Conservation (phyloP, 2,888 invertebrate genomes). For the Rotaria socialis region DNA sequence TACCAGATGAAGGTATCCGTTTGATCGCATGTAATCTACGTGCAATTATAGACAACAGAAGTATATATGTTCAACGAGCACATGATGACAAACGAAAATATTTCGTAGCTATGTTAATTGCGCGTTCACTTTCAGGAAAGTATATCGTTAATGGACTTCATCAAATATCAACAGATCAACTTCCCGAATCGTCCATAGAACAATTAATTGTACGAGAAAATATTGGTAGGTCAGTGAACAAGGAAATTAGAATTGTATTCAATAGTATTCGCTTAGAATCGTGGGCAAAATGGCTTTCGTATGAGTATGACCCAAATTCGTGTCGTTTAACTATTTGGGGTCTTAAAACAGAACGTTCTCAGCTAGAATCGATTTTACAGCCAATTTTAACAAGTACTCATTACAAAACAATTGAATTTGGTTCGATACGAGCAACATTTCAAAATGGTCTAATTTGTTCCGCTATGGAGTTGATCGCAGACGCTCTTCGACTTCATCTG, state of each 20-base stretch:
- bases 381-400: background rate
- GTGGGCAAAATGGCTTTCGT: background rate
- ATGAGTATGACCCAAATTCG: background rate
- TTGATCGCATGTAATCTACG: background rate
- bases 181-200: background rate
- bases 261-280: background rate
- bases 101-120: conserved; percentile 18
- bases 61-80: background rate
- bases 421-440: conserved; percentile 6
- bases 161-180: background rate
- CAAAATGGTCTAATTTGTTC: conserved; percentile 19
- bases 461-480: background rate
- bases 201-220: background rate
- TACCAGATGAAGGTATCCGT: conserved; percentile 15
- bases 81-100: background rate
- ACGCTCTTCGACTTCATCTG: background rate
- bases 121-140: background rate
- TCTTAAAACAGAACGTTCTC: background rate
- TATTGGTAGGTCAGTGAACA: background rate
- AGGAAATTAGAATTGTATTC: background rate
- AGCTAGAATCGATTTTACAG: background rate
- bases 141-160: conserved; percentile 20
- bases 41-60: conserved; percentile 8
- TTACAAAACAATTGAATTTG: background rate
- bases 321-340: conserved; percentile 22